Evolutionary conservation across 2,888 invertebrate genomes (phyloP).

Genomic region (Mycogona germanica): DNA sequence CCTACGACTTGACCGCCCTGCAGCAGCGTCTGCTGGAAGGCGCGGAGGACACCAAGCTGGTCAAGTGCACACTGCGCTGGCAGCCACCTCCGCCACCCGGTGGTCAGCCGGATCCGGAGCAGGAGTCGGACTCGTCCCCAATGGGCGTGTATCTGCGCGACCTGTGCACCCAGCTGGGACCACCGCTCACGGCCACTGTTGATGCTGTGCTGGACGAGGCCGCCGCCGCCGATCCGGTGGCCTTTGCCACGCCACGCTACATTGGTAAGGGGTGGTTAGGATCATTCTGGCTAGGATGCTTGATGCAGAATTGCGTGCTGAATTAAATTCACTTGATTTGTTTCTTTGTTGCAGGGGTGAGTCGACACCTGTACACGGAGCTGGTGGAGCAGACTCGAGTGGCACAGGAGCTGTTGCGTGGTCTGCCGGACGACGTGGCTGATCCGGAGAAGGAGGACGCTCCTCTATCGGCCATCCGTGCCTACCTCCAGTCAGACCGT

Average conservation of each 20-base stretch:
- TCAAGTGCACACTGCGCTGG: conserved; percentile 42
- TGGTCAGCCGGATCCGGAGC: conserved; percentile 34
- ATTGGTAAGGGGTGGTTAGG: conserved; percentile 4
- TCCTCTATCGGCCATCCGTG: conserved; percentile 18
- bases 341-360: conserved; percentile 39
- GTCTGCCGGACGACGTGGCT: not conserved
- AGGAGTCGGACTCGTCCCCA: conserved; percentile 42
- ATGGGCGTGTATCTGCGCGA: conserved; percentile 44
- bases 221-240: conserved; percentile 33
- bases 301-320: no score
- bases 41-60: conserved; percentile 58
- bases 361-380: conserved; percentile 47
- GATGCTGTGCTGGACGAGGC: conserved; percentile 56
- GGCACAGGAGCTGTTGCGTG: conserved; percentile 55
- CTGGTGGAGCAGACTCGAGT: conserved; percentile 56
- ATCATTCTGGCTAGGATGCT: no score
- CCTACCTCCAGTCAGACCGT: conserved; percentile 27
- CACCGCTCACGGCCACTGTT: conserved; percentile 53
- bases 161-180: conserved; percentile 51
- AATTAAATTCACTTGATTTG: no score
- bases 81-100: conserved; percentile 31
- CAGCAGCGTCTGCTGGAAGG: conserved; percentile 42
- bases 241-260: conserved; percentile 22
- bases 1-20: not conserved
- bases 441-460: not conserved